These are phyloP conservation scores for Volucella inflata DNA, from an alignment of 2,888 invertebrate species.

Conservation along the genomic window DNA sequence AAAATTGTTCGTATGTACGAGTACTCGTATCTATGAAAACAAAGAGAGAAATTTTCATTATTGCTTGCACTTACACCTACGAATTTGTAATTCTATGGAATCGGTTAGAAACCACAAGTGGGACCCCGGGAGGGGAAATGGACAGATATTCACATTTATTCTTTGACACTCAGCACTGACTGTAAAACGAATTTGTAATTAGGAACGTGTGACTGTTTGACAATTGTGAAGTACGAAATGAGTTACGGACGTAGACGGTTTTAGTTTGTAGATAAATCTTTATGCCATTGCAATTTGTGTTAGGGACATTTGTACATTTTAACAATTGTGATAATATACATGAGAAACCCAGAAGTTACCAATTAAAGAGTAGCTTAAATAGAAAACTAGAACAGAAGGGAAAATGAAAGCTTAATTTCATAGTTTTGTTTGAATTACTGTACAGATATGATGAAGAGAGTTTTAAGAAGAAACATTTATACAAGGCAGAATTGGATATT, in stretches of 20 bases:
- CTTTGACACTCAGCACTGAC: conserved; percentile 62
- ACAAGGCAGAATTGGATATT: too few relatives aligned
- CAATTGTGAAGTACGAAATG: conserved; percentile 32
- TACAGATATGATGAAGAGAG: too few relatives aligned
- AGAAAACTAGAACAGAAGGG: too few relatives aligned
- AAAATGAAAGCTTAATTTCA: too few relatives aligned
- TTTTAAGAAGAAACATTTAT: too few relatives aligned
- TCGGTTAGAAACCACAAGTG: conserved; percentile 33
- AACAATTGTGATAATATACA: background rate
- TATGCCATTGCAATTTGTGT: conserved; percentile 6
- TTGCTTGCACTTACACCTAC: conserved; percentile 31
- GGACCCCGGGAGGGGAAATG: conserved; percentile 44
- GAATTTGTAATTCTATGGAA: conserved; percentile 50
- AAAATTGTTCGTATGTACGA: background rate
- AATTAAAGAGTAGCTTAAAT: too few relatives aligned
- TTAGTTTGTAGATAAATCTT: conserved; percentile 17
- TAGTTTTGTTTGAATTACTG: too few relatives aligned
- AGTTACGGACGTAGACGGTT: conserved; percentile 46
- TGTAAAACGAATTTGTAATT: conserved; percentile 64
- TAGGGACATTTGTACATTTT: conserved; percentile 2
- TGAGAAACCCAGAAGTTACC: too few relatives aligned
- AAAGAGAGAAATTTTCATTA: conserved; percentile 63
- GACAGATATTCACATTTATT: conserved; percentile 68
- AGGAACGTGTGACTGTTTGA: conserved; percentile 70
- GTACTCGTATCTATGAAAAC: conserved; percentile 49